Base-by-base conservation (phyloP, 2,888 invertebrate species). In the Eupithecia dodoneata region DNA sequence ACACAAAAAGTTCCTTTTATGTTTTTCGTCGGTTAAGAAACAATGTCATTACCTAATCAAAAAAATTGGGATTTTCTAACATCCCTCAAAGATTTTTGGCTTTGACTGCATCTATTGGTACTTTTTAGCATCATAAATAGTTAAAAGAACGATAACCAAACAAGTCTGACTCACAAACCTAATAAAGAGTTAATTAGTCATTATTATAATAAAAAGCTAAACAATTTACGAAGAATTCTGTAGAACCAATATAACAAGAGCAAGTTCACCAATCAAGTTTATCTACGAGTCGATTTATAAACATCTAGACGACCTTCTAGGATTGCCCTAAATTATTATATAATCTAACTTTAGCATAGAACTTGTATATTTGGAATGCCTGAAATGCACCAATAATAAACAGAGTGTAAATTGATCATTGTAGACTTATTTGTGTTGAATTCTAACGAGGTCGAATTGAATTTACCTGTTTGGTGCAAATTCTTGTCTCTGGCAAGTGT, bases 241-340 rank as follows among this genome's bases (percentile, higher is more conserved):
- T 45, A 44, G n/a, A n/a, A 55, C 12, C 10, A 47, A 70, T 18
- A 74, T 69, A 52, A 52, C 13, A 44, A n/a, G 45, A 67, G 10
- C 74, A 79, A 79, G 79, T 79, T 79, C 74, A 76, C 66, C 47
- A 71, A 74, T 70, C 76, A 73, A 79, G 72, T 79, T 72, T 74
- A 71, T 63, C 65, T 45, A 44, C 6, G 12, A 65, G 13, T 41
- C 44, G 55, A 55, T 10, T 7, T 52, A 3, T 7, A 71, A 72
- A 71, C 76, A 72, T 76, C 76, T 79, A 49, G 79, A n/a, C 79
- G 76, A 63, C 81, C 81, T 81, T 76, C 76, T 77, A 70, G 76
- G 55, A 71, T 66, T 72, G 81, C 75, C 81, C 80, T 81, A 79
- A 80, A 81, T 82, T 79, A 76, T 78, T 72, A 65, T 71, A 66